These are phyloP conservation scores for Drosophila falleni DNA, from an alignment of 2,888 invertebrate genomes.

Conservation along the genomic window DNA sequence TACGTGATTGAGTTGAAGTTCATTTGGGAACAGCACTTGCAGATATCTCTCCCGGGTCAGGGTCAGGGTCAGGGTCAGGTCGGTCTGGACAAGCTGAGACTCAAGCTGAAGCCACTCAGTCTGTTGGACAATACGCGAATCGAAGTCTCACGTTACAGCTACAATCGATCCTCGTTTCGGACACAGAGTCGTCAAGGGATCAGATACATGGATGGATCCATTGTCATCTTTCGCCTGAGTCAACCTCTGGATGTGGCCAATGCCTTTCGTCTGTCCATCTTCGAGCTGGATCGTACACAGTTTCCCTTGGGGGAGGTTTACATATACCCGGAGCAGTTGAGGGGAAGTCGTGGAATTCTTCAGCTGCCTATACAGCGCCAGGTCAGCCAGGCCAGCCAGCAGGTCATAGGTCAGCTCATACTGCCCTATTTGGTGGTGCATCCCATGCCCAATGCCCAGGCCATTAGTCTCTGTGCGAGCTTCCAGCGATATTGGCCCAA, in stretches of 20 bases:
- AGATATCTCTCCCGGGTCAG: constrained; percentile 86
- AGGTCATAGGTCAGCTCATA: constrained; percentile 92
- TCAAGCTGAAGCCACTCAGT: constrained; percentile 40
- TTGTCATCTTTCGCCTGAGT: constrained; percentile 76
- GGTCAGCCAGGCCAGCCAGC: constrained; percentile 88
- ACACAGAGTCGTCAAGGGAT: constrained; percentile 62
- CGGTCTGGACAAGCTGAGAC: constrained; percentile 22
- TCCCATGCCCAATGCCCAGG: constrained; percentile 78
- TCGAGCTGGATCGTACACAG: constrained; percentile 31
- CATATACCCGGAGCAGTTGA: constrained; percentile 92
- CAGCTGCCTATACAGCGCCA: constrained; percentile 89
- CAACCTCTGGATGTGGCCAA: constrained; percentile 57
- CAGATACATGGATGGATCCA: constrained; percentile 57
- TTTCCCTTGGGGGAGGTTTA: constrained; percentile 91
- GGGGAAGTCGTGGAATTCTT: constrained; percentile 89
- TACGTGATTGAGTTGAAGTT: constrained; percentile 92
- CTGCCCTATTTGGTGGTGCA: constrained; percentile 87
- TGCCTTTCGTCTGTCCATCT: constrained; percentile 68
- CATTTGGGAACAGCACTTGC: constrained; percentile 90
- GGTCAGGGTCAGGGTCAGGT: constrained; percentile 86
- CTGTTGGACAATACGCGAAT: constrained; percentile 62
- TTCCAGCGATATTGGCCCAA: constrained; percentile 95
- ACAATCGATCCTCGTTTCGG: constrained; percentile 69
- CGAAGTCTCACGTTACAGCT: constrained; percentile 71
- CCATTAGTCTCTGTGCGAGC: constrained; percentile 91